Evolutionary conservation across 2,888 invertebrate genomes (phyloP).

Genomic region (Drosophila picticornis): DNA sequence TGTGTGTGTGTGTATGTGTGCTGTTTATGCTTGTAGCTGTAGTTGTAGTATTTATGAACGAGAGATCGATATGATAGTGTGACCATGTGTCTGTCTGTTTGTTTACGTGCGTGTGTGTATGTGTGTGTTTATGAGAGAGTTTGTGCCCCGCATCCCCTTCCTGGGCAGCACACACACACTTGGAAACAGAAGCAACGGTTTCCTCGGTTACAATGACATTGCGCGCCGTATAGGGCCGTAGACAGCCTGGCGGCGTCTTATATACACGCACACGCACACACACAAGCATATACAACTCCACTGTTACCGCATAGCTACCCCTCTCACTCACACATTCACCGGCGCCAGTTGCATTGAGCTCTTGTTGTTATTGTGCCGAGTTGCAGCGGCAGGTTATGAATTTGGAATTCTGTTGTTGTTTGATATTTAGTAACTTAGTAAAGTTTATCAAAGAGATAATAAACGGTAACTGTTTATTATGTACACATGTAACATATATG

Average conservation of each 20-base stretch:
- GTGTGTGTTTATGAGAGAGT: slow-evolving; percentile 39
- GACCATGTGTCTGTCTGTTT: slow-evolving; percentile 63
- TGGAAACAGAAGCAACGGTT: slow-evolving; percentile 57
- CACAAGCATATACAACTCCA: slow-evolving; percentile 54
- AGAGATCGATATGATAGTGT: slow-evolving; percentile 74
- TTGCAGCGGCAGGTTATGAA: slow-evolving; percentile 29
- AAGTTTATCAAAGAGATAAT: slow-evolving; percentile 35
- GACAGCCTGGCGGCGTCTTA: slow-evolving; percentile 73
- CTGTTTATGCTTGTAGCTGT: slow-evolving; percentile 29
- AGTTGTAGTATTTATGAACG: slow-evolving; percentile 56
- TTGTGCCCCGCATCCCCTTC: slow-evolving; percentile 35
- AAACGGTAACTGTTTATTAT: slow-evolving; percentile 22
- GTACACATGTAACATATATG: neutral
- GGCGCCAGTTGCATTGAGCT: slow-evolving; percentile 45
- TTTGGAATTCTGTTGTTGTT: slow-evolving; percentile 23
- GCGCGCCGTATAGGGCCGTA: slow-evolving; percentile 64
- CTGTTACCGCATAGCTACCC: slow-evolving; percentile 70
- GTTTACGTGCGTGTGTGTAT: slow-evolving; percentile 36
- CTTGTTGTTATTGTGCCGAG: slow-evolving; percentile 42
- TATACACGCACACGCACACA: slow-evolving; percentile 26
- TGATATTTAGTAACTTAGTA: slow-evolving; percentile 51
- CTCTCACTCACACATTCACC: slow-evolving; percentile 31
- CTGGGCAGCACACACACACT: slow-evolving; percentile 20
- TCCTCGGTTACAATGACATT: slow-evolving; percentile 73
- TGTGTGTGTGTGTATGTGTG: neutral